Percentiles rank a stretch among this genome's conserved stretches.
Conservation (phyloP, 2,888 invertebrate species). For the Cheilosia grossa region DNA sequence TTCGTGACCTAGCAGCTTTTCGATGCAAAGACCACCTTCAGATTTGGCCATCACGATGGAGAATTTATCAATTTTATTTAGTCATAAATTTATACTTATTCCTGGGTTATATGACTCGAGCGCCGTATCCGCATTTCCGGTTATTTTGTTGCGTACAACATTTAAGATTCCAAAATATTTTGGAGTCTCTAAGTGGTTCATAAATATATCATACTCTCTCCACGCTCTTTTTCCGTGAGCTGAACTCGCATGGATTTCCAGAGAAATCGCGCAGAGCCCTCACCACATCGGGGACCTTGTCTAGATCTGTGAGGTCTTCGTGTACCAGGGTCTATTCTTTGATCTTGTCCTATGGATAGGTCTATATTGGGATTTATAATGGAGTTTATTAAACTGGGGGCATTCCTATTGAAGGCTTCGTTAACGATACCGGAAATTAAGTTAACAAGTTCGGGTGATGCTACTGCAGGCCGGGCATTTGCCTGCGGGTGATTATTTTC, state of each 20-base stretch:
- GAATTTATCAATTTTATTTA: no score
- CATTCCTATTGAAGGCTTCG: not conserved
- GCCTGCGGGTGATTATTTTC: no score
- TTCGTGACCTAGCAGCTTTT: no score
- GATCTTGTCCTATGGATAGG: no score
- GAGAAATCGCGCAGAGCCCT: not conserved
- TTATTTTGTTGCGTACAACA: slow-evolving; percentile 1
- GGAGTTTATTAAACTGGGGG: no score
- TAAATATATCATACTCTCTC: not conserved
- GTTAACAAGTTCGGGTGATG: no score
- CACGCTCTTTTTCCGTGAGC: slow-evolving; percentile 3
- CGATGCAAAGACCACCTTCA: no score
- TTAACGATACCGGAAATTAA: no score
- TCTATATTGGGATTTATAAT: no score
- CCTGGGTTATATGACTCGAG: not conserved
- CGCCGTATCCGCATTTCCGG: not conserved
- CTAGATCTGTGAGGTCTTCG: not conserved
- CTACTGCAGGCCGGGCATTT: no score
- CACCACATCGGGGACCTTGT: not conserved
- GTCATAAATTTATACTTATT: no score
- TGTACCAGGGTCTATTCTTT: not conserved
- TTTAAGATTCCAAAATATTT: not conserved
- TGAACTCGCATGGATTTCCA: not conserved
- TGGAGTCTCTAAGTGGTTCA: not conserved
- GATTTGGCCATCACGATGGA: no score